These are phyloP conservation scores for Erethizon dorsatum DNA, from an alignment of 2,797 vertebrate species.

Conservation along the genomic window DNA sequence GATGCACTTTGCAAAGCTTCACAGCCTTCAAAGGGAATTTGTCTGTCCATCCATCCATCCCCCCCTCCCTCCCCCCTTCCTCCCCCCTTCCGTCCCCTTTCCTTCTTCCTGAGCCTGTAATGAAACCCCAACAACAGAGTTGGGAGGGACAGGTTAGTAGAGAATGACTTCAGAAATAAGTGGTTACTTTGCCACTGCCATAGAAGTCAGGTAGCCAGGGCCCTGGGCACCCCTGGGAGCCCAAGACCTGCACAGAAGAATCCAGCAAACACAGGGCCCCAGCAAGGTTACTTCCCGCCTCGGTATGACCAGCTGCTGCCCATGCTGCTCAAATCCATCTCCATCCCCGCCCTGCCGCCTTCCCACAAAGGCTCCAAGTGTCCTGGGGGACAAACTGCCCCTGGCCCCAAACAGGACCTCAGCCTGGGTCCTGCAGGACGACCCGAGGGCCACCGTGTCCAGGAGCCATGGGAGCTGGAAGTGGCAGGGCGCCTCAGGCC, in stretches of 20 bases:
- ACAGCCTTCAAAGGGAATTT: not conserved
- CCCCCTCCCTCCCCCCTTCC: not conserved
- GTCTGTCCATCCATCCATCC: rapidly evolving
- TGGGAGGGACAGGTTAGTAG: not conserved
- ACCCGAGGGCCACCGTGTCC: not conserved
- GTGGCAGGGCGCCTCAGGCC: not conserved
- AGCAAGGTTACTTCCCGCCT: not conserved
- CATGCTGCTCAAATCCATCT: not conserved
- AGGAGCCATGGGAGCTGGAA: rapidly evolving
- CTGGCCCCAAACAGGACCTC: not conserved
- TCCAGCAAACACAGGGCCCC: not conserved
- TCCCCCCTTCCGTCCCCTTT: too few species aligned
- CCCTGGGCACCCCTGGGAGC: not conserved
- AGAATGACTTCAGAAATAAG: not conserved
- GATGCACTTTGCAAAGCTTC: not conserved
- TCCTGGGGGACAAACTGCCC: not conserved
- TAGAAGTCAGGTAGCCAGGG: too few species aligned
- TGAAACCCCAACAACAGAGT: not conserved
- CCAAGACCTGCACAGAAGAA: not conserved
- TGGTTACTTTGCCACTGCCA: not conserved
- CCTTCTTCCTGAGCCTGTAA: slow-evolving; percentile 34
- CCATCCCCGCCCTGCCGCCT: not conserved
- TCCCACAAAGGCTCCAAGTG: not conserved
- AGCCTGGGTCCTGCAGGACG: not conserved
- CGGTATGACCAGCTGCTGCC: not conserved